Base-by-base conservation (phyloP, 2,113 vertebrate species). In the Ginglymostoma cirratum region DNA sequence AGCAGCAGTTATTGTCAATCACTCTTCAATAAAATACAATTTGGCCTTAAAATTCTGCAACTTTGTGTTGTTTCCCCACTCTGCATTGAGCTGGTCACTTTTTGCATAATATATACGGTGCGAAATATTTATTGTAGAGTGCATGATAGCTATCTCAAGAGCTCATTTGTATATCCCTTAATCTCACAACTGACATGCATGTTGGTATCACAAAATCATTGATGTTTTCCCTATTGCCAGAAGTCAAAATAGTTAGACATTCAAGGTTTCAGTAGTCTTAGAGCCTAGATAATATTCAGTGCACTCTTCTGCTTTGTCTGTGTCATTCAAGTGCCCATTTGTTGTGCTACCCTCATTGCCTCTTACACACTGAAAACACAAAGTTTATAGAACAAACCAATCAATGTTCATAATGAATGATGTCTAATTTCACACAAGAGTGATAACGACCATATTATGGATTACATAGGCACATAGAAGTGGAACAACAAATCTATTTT, bases 401-500 rank as follows among this genome's bases (percentile, higher is more conserved):
- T 48, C 48, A 48, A 23, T 61, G 7, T 76, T 34, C 38, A 10
- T 93, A 93, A 93, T 34, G 17, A 66, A 0, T 23, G 34, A 34
- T 66, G 78, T 15, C 21, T 83, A 42, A 45, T 83, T 45, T 42
- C 21, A 67, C 87, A 92, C 30, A 67, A 66, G 61, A 24, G 5
- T 38, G 89, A 34, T 61, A n/a, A 38, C 0, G n/a, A 4, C 27
- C 21, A 21, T n/a, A 15, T 61, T 52, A 48, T 52, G 52, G 1
- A 90, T 34, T 61, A 90, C 4, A 10, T 66, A 0, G n/a, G 34
- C 61, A 66, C 89, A 93, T 17, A 65, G 15, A 61, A 61, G 12
- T n/a, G 4, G 52, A 65, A 92, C 87, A 90, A n/a, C 55, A 93
- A 67, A 93, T 93, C 6, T 42, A 38, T 92, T 67, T 93, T 93